Base-by-base conservation (phyloP, 2,888 invertebrate species). In the Micropterix aruncella region DNA sequence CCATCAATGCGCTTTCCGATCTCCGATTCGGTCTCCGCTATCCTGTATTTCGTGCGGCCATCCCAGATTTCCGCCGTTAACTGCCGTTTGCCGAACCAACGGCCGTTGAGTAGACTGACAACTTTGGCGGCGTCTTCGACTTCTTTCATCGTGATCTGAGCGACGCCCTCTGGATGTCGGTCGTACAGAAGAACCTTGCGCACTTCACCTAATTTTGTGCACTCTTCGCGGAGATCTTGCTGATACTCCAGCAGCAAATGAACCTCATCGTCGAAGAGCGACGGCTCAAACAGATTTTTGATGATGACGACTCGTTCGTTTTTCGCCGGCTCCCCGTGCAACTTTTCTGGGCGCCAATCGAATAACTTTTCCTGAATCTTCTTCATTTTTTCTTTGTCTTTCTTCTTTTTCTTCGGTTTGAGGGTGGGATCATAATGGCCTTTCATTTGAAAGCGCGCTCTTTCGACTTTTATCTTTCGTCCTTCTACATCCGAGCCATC, bases 271-370 rank as follows among this genome's bases (percentile, higher is more conserved):
- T 93, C 89, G 66, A 99, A 95, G 54, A 90, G 80, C 48, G 81
- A 73, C 0, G 92, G 85, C 47, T 83, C 80, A 63, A 99, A 99
- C 44, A 95, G 75, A 63, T 97, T 95, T 60, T 90, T 93, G 7
- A 99, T 75, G 41, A 99, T 85, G 1, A 99, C 93, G 42, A 89
- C 77, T 57, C 82, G 80, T 61, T 99, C 97, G 60, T 89, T 82
- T 59, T 90, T 92, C 0, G 82, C 77, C 42, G 93, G 75, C 56
- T 90, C 88, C 1, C 90, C 91, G 19, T 83, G 69, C 59, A 89
- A 74, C 60, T 89, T 90, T 54, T 97, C 96, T 0, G 96, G 95
- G 47, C 90, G 74, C 99, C 99, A 99, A 61, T 93, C 95, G 60
- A 99, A 90, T 41, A 96, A 67, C 79, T 91, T 94, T 59, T 94